A percentile compares a stretch with the other conserved stretches of the same genome.
These are phyloP conservation scores for Mus pahari DNA, from an alignment of 2,113 vertebrate genomes.

Conservation along the genomic window DNA sequence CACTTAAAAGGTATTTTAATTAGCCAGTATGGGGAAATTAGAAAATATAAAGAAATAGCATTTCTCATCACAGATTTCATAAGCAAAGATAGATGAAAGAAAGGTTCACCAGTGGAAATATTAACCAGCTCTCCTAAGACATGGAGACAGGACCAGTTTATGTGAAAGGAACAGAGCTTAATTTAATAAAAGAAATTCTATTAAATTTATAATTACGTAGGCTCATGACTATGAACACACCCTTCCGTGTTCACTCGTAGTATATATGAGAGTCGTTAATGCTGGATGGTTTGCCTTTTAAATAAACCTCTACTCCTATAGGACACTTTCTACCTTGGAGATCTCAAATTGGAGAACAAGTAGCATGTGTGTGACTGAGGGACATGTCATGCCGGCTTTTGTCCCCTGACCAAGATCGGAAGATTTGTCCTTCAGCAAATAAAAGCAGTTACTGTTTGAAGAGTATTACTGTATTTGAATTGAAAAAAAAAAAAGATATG, in stretches of 20 bases:
- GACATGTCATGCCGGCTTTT: not conserved
- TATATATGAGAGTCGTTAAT: not conserved
- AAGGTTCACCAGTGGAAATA: constrained; percentile 52
- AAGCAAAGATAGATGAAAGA: constrained; percentile 29
- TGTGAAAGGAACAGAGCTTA: constrained; percentile 35
- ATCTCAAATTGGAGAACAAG: not conserved
- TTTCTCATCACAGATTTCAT: not conserved
- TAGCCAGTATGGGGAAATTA: not conserved
- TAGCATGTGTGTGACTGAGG: not conserved
- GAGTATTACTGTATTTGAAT: constrained; percentile 6
- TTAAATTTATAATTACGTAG: constrained; percentile 41
- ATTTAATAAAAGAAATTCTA: constrained; percentile 9
- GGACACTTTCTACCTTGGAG: not conserved
- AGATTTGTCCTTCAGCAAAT: not conserved
- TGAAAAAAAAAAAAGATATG: constrained; percentile 44
- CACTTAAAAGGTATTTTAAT: not conserved
- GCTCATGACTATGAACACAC: not conserved
- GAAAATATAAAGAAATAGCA: not conserved
- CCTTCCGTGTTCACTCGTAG: not conserved
- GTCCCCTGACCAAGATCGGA: not conserved
- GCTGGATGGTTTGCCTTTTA: not conserved
- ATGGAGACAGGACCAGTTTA: constrained; percentile 35
- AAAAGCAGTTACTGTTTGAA: not conserved
- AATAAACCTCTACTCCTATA: not conserved
- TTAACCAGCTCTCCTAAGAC: constrained; percentile 4